phyloP scores from a whole-genome alignment of 2,113 vertebrate genomes.

The Emydocephalus ijimae region DNA sequence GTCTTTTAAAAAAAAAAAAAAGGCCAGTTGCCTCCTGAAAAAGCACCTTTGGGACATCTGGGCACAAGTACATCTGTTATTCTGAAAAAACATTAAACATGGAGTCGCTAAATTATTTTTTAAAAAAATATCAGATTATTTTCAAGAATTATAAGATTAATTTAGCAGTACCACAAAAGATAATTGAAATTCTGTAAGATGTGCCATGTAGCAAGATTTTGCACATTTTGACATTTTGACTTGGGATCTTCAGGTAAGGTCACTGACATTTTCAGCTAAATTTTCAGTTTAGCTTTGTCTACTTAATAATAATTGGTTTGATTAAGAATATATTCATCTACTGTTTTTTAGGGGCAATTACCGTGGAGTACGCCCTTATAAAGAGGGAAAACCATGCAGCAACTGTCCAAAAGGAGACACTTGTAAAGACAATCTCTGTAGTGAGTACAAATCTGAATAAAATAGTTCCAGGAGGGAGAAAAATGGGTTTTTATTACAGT shows the following conservation, averaged over 20 bases:
- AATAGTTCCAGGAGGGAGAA: background rate
- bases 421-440: conserved; percentile 67
- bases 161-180: background rate
- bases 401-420: conserved; percentile 45
- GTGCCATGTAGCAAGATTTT: background rate
- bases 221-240: background rate
- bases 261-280: background rate
- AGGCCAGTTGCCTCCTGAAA: background rate
- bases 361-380: conserved; percentile 57
- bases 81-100: background rate
- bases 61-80: background rate
- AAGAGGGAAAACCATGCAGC: conserved; percentile 39
- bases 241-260: background rate
- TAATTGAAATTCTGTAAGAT: background rate
- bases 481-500: background rate
- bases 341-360: conserved; percentile 36
- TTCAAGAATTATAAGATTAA: background rate
- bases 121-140: background rate
- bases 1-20: background rate
- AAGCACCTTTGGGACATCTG: background rate
- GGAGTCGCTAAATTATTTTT: background rate
- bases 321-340: background rate
- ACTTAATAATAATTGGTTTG: background rate
- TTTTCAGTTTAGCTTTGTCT: background rate
- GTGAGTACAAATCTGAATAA: conserved; percentile 63